phyloP scores from a whole-genome alignment of 2,113 vertebrate species.

The Micromys minutus region DNA sequence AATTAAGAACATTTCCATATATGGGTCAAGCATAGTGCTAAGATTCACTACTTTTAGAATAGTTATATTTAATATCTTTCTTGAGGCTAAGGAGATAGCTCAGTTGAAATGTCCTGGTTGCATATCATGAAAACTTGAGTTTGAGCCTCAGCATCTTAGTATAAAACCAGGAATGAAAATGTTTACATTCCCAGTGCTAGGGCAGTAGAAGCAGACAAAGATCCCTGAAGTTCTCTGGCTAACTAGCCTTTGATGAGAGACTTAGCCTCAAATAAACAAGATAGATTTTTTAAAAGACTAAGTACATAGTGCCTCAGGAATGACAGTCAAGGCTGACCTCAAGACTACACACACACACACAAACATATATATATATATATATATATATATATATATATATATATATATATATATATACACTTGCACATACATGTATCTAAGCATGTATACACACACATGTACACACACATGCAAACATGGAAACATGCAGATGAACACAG shows the following conservation, averaged over 20 bases:
- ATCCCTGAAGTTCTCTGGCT: not conserved
- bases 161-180: not conserved
- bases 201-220: not conserved
- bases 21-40: not conserved
- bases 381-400: not conserved
- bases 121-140: not conserved
- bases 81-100: not conserved
- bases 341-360: not conserved
- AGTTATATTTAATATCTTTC: slow-evolving; percentile 43
- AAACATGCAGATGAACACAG: too few relatives aligned
- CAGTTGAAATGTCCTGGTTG: not conserved
- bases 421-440: not conserved
- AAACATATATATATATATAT: not conserved
- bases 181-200: not conserved
- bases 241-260: not conserved
- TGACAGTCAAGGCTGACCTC: not conserved
- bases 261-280: not conserved
- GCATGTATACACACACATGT: not conserved
- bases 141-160: not conserved
- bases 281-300: not conserved
- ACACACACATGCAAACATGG: not conserved
- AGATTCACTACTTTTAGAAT: slow-evolving; percentile 1
- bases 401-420: not conserved
- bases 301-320: not conserved
- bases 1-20: not conserved